Evolutionary conservation across 2,797 vertebrate species (phyloP).

Genomic region (Petrocephalus sullivani): DNA sequence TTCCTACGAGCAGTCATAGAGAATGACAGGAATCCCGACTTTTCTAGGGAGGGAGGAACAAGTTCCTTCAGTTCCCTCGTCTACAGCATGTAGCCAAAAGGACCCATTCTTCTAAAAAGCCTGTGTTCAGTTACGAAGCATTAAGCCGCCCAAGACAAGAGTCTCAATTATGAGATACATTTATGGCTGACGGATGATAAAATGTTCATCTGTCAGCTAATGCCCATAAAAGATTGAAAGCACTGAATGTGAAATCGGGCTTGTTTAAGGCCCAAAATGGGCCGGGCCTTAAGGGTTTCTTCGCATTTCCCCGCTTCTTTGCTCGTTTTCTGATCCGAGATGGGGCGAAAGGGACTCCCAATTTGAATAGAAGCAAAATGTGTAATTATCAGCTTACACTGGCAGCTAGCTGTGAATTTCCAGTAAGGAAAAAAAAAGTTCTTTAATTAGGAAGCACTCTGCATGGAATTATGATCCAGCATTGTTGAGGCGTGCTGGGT

Average conservation of each 20-base stretch:
- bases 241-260: background rate
- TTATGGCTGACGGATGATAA: background rate
- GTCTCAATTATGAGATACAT: background rate
- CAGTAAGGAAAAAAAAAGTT: conserved; percentile 14
- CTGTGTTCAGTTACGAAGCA: background rate
- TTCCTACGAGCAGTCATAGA: background rate
- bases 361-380: background rate
- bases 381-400: conserved; percentile 28
- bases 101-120: background rate
- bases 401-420: conserved; percentile 10
- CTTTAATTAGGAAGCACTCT: conserved; percentile 24
- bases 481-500: conserved; percentile 25
- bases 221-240: background rate
- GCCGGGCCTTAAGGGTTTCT: background rate
- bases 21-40: background rate
- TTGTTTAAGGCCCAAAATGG: background rate
- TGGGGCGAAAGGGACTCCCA: background rate
- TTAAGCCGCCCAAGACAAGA: background rate
- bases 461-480: conserved; percentile 27
- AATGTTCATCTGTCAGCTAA: background rate
- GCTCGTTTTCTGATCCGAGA: background rate
- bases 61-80: background rate
- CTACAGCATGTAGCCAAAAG: background rate
- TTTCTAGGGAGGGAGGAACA: background rate
- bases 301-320: background rate